These are phyloP conservation scores for Triplophysa yarkandensis DNA, from an alignment of 2,797 vertebrate genomes.

Conservation along the genomic window DNA sequence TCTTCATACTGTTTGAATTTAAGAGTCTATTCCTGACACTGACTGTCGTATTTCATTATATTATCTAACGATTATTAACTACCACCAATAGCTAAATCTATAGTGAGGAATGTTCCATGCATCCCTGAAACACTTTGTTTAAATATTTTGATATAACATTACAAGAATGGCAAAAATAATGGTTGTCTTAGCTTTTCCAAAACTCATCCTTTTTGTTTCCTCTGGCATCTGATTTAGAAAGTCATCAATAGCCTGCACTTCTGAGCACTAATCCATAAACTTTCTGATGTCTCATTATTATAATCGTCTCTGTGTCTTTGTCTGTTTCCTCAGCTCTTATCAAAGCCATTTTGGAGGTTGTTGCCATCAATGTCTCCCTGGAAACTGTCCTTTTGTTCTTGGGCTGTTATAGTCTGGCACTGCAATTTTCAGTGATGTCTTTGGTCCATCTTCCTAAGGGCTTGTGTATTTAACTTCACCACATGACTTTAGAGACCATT, in stretches of 20 bases:
- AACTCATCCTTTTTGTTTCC: neutral
- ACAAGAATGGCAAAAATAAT: neutral
- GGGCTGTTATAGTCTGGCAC: neutral
- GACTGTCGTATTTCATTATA: too few relatives aligned
- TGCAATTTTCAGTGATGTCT: conserved; percentile 15
- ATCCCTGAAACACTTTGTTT: neutral
- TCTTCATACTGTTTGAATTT: too few relatives aligned
- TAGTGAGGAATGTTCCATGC: neutral
- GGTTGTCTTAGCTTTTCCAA: neutral
- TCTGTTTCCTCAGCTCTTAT: neutral
- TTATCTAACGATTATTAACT: too few relatives aligned
- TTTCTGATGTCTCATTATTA: neutral
- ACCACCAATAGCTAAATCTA: neutral
- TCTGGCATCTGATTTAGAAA: neutral
- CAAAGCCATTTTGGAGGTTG: neutral
- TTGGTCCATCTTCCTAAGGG: neutral
- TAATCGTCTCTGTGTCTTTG: neutral
- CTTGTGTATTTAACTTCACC: neutral
- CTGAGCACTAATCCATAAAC: conserved; percentile 8
- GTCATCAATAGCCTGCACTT: neutral
- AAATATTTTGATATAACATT: neutral
- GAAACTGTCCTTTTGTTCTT: neutral
- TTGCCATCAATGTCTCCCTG: neutral
- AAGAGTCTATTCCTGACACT: too few relatives aligned
- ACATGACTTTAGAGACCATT: neutral